phyloP scores from a whole-genome alignment of 1,140 invertebrate genomes.

The Sesamia nonagrioides region DNA sequence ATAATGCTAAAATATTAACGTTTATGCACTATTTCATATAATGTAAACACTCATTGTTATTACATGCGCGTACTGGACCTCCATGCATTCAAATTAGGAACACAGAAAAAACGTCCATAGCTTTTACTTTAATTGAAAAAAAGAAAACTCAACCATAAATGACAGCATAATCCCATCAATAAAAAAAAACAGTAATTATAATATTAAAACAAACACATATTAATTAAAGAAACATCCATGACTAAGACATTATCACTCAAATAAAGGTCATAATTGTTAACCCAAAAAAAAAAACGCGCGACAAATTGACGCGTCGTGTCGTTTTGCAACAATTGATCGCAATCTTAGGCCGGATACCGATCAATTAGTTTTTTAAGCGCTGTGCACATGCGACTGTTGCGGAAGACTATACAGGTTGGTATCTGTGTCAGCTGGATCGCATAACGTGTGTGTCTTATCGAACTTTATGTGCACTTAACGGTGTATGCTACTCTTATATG shows the following conservation, averaged over 20 bases:
- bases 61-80: background rate
- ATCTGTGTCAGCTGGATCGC: slow-evolving; percentile 1
- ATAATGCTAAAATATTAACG: slow-evolving; percentile 16
- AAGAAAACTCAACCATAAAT: background rate
- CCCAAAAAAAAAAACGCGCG: slow-evolving; percentile 41
- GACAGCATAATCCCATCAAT: background rate
- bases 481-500: background rate
- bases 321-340: slow-evolving; percentile 45
- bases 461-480: background rate
- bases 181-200: slow-evolving; percentile 25
- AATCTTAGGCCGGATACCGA: slow-evolving; percentile 43
- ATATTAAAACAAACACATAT: slow-evolving; percentile 29
- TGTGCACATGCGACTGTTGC: slow-evolving; percentile 34
- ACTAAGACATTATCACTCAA: slow-evolving; percentile 34
- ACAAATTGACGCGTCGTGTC: slow-evolving; percentile 50
- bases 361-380: slow-evolving; percentile 44
- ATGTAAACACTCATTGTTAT: background rate
- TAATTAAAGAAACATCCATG: slow-evolving; percentile 28
- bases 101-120: background rate
- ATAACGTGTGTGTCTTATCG: background rate
- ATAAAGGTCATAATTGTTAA: slow-evolving; percentile 48
- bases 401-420: background rate
- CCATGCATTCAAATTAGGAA: slow-evolving; percentile 24
- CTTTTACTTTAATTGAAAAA: slow-evolving; percentile 4
- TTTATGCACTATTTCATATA: background rate